A percentile compares a stretch with the other conserved stretches of the same genome.
Conservation (phyloP, 1,140 invertebrate species). For the Ceratina australensis region DNA sequence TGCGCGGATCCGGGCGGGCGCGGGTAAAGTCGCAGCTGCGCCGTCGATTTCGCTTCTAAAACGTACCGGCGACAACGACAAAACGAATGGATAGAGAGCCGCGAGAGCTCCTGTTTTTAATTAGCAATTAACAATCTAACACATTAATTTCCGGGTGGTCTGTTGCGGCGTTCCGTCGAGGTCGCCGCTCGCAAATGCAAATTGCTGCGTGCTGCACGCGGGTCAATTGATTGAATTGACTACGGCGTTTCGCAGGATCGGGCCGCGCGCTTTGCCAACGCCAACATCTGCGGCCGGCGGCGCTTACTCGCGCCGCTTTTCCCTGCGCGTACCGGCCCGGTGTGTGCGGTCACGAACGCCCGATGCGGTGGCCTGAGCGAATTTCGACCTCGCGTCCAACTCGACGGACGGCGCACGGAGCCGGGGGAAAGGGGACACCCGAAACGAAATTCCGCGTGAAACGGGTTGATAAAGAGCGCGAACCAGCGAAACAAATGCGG, state of each 20-base stretch:
- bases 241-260: constrained; percentile 41
- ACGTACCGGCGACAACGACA: neutral
- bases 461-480: neutral
- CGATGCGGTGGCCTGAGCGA: constrained; percentile 57
- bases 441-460: neutral
- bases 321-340: neutral
- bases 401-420: too few relatives aligned
- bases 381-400: constrained; percentile 70
- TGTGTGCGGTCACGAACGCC: constrained; percentile 25
- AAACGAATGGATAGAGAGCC: neutral
- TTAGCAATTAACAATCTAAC: constrained; percentile 78
- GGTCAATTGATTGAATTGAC: constrained; percentile 79
- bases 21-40: constrained; percentile 31
- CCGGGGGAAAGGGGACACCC: too few relatives aligned
- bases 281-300: constrained; percentile 11
- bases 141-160: constrained; percentile 78
- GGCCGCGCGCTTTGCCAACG: neutral
- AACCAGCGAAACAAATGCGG: neutral
- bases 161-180: constrained; percentile 72
- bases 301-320: constrained; percentile 16
- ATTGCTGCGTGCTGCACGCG: constrained; percentile 68
- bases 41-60: constrained; percentile 16
- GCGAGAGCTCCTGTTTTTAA: constrained; percentile 72
- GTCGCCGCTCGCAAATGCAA: constrained; percentile 73
- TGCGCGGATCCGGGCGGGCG: neutral